Conservation (phyloP, 2,888 invertebrate genomes). For the Drosophila fulvimacula region DNA sequence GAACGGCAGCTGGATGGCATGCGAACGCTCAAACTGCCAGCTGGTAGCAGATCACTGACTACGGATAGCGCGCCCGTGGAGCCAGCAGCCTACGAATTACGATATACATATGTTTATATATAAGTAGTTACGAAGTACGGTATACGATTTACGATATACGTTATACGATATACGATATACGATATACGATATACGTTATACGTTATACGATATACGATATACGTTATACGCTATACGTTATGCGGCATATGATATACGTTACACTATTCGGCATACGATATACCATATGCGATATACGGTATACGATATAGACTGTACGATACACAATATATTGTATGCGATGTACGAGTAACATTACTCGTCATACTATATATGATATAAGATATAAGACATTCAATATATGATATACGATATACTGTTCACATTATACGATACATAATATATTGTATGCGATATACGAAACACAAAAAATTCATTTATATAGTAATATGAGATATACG, state of each 20-base stretch:
- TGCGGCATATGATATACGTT: neutral
- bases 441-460: conserved; percentile 9
- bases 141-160: neutral
- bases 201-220: too few relatives aligned
- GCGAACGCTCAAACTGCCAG: conserved; percentile 86
- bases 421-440: conserved; percentile 1
- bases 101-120: conserved; percentile 56
- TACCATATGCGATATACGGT: conserved; percentile 1
- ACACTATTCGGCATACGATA: neutral
- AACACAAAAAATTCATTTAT: neutral
- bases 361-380: conserved; percentile 2
- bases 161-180: conserved; percentile 1
- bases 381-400: conserved; percentile 25
- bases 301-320: conserved; percentile 6
- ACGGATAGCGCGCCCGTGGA: conserved; percentile 86
- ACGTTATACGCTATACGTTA: too few relatives aligned
- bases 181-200: neutral
- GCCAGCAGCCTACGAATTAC: conserved; percentile 87
- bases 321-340: conserved; percentile 1
- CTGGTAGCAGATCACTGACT: conserved; percentile 86
- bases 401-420: conserved; percentile 18
- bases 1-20: conserved; percentile 92
- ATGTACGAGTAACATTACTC: neutral
- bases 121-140: conserved; percentile 7
- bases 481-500: conserved; percentile 8